Conservation (phyloP, 2,113 vertebrate genomes). For the Rhynchomys soricoides region DNA sequence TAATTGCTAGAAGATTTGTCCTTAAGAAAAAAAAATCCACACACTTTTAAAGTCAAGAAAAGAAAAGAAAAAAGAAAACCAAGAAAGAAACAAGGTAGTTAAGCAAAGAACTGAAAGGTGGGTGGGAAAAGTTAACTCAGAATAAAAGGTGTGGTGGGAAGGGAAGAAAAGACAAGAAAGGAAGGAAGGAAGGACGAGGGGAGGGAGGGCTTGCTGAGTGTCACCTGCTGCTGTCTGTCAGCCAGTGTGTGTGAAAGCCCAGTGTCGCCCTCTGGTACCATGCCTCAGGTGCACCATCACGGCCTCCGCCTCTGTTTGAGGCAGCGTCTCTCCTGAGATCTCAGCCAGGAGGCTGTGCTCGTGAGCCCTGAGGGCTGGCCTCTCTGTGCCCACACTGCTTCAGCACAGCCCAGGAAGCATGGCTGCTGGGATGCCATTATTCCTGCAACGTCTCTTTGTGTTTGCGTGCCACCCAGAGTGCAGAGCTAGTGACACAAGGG, state of each 20-base stretch:
- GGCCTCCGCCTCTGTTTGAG: neutral
- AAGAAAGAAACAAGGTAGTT: neutral
- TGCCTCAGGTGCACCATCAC: neutral
- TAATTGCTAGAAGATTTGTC: neutral
- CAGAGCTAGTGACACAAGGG: neutral
- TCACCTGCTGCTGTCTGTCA: neutral
- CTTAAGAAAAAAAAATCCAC: neutral
- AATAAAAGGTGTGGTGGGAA: neutral
- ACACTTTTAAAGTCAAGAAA: neutral
- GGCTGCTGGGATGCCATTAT: too few species aligned
- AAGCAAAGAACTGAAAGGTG: neutral
- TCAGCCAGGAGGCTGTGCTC: neutral
- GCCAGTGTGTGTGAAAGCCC: neutral
- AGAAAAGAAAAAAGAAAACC: too few species aligned
- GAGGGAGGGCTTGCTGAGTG: neutral
- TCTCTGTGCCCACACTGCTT: neutral
- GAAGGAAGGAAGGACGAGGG: too few species aligned
- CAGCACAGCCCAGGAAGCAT: neutral
- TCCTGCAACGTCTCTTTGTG: neutral
- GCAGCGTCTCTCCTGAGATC: neutral
- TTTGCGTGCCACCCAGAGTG: neutral
- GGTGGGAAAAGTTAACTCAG: neutral
- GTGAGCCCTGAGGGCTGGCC: neutral
- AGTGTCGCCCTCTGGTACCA: neutral
- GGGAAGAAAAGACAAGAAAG: neutral